These are phyloP conservation scores for Centropristis striata DNA, from an alignment of 2,113 vertebrate genomes.

Conservation along the genomic window DNA sequence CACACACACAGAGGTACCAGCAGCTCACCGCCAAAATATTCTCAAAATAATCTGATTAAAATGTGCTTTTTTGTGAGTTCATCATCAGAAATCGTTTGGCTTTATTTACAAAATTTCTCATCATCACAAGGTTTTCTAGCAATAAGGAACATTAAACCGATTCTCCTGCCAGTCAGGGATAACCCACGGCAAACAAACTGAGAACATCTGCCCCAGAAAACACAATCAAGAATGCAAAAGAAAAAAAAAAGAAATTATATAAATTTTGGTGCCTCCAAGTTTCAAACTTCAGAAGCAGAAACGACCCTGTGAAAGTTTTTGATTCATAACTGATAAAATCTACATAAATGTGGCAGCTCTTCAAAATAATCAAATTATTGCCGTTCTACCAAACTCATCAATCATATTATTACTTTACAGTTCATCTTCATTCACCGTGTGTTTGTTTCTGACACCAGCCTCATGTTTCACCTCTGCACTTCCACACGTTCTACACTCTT, in stretches of 20 bases:
- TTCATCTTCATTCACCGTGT: not conserved
- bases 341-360: not conserved
- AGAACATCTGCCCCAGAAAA: no score
- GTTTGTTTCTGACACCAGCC: not conserved
- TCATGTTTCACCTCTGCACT: no score
- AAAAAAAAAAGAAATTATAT: no score
- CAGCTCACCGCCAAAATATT: not conserved
- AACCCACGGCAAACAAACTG: no score
- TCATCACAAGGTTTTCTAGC: not conserved
- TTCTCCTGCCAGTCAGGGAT: no score
- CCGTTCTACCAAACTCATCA: not conserved
- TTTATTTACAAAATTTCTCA: conserved; percentile 32
- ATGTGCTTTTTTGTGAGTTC: not conserved
- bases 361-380: not conserved
- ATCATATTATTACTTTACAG: not conserved
- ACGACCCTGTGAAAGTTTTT: no score
- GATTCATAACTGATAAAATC: no score
- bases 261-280: no score
- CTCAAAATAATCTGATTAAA: not conserved
- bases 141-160: no score
- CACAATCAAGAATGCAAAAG: no score
- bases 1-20: not conserved
- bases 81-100: not conserved
- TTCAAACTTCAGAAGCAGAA: no score
- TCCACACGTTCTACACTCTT: not conserved